Base-by-base conservation (phyloP, 1,140 invertebrate genomes). In the Ylistrum balloti region DNA sequence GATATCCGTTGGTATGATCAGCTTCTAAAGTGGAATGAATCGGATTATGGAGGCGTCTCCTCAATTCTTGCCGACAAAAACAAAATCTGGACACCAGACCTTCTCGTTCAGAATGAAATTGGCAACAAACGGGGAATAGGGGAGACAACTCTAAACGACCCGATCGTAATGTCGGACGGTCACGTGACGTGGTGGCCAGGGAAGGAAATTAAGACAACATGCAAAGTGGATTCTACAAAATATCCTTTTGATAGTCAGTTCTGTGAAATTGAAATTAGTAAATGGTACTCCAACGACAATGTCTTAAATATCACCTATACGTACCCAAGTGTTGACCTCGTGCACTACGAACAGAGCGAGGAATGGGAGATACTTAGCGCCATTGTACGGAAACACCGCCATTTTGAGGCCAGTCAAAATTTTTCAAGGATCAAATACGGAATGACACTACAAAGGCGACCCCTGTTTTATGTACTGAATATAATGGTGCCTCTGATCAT, bases 401-500 rank as follows among this genome's bases (percentile, higher is more conserved):
- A 45, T n/a, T n/a, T 48, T 5, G 45, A n/a, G 33, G 32, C n/a
- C 0, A 33, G 35, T 35, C 28, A 74, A 5, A 33, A 35, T 15
- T 88, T 35, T 48, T 48, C 41, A 38, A n/a, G 38, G 9, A 28
- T 92, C 10, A 17, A 87, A 20, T 91, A 48, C 35, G 20, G 56
- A 33, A 35, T 92, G 11, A 33, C 34, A 1, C 17, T 92, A 17
- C 41, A 89, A 33, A 56, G 92, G 33, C 88, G 86, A 41, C 38
- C 88, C 20, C 7, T 88, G 41, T 90, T 89, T 41, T 88, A 86
- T 35, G 86, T 91, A 3, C 17, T 91, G 10, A 90, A 48, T 28
- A 87, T 93, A 11, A 33, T 93, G 17, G 33, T 93, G 7, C 92
- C 92, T 11, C 33, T 91, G 13, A 22, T 90, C 0, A 32, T 91